Evolutionary conservation across 2,113 vertebrate species (phyloP).

Genomic region (Mesocricetus auratus): DNA sequence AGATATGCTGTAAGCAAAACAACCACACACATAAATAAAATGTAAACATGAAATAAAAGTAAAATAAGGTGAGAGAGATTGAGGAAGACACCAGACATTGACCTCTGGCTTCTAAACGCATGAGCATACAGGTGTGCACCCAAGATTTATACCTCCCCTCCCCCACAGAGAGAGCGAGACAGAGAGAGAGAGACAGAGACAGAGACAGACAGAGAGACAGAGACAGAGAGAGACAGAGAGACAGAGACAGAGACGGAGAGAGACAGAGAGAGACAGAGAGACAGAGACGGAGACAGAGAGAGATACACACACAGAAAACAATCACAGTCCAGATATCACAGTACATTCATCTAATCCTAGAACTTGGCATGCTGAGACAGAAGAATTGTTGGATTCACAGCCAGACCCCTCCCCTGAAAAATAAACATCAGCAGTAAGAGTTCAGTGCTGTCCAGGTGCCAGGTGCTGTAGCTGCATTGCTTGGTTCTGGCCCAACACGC

Average conservation of each 20-base stretch:
- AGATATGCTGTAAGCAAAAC: not conserved
- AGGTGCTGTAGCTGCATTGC: not conserved
- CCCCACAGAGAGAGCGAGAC: too few relatives aligned
- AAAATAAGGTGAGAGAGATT: not conserved
- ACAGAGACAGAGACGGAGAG: not conserved
- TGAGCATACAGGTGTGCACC: not conserved
- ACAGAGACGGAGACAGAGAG: too few relatives aligned
- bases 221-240: not conserved
- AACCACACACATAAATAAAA: not conserved
- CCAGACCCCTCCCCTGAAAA: not conserved
- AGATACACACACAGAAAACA: not conserved
- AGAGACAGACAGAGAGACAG: not conserved
- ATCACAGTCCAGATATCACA: not conserved
- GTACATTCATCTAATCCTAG: not conserved
- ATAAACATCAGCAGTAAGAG: too few relatives aligned
- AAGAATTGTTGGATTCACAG: not conserved
- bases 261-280: too few relatives aligned
- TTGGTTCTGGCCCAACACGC: not conserved
- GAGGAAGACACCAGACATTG: not conserved
- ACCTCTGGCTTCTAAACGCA: not conserved
- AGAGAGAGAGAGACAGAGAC: not conserved
- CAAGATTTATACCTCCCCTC: too few relatives aligned
- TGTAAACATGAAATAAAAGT: not conserved
- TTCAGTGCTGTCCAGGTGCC: not conserved
- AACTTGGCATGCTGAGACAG: not conserved